phyloP scores from a whole-genome alignment of 2,797 vertebrate species.

The Chelonia mydas region DNA sequence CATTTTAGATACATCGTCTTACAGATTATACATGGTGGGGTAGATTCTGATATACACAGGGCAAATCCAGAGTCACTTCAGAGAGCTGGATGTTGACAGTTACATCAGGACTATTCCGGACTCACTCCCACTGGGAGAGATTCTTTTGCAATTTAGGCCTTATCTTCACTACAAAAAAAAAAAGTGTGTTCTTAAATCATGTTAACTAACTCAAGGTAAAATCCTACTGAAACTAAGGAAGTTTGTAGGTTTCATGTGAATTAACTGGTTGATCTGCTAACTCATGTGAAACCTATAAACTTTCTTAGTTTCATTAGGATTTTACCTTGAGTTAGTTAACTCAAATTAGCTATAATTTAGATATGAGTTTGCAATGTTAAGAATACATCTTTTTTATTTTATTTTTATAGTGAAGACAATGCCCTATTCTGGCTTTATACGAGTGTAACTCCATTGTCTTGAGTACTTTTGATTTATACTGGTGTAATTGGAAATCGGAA shows the following conservation, averaged over 20 bases:
- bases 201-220: too few species aligned
- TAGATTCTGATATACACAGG: not conserved
- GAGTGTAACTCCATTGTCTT: not conserved
- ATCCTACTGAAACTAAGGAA: too few species aligned
- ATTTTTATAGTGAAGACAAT: not conserved
- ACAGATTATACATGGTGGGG: not conserved
- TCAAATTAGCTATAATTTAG: too few species aligned
- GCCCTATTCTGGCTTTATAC: not conserved
- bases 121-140: too few species aligned
- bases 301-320: not conserved
- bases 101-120: too few species aligned
- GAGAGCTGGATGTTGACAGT: not conserved
- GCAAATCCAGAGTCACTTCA: not conserved
- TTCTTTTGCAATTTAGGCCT: too few species aligned
- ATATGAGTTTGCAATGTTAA: too few species aligned
- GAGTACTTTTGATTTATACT: not conserved
- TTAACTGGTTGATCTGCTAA: not conserved
- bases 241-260: too few species aligned
- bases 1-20: not conserved
- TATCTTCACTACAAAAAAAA: not conserved
- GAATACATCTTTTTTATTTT: too few species aligned
- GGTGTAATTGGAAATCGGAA: not conserved
- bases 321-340: not conserved
- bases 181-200: too few species aligned
- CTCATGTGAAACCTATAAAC: not conserved